phyloP scores from a whole-genome alignment of 37 sponge, comb jelly and placozoan species.

The Halichondria panicea region DNA sequence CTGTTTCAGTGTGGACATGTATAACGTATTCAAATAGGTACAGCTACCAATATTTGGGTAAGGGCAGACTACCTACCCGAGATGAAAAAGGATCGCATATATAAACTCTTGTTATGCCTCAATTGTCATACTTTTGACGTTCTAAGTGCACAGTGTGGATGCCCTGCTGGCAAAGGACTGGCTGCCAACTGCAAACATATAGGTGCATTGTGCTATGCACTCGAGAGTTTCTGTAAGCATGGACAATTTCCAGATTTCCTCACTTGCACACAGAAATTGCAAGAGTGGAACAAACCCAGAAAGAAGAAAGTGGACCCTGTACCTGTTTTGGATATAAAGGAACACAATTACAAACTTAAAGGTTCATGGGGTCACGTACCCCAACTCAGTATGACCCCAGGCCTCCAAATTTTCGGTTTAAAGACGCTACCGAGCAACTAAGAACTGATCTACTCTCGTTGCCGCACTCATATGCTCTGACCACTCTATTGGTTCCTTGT shows the following conservation, averaged over 20 bases:
- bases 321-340: slow-evolving; percentile 25
- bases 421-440: slow-evolving; percentile 24
- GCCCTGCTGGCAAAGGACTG: slow-evolving; percentile 52
- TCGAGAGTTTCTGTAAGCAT: slow-evolving; percentile 8
- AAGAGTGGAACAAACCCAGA: slow-evolving; percentile 47
- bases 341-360: not conserved
- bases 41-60: slow-evolving; percentile 2
- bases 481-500: slow-evolving; percentile 23
- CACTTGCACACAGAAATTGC: slow-evolving; percentile 31
- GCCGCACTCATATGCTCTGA: slow-evolving; percentile 32
- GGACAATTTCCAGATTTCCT: slow-evolving; percentile 19
- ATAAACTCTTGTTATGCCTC: slow-evolving; percentile 10
- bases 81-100: slow-evolving; percentile 43
- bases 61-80: slow-evolving; percentile 31
- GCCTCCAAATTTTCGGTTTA: slow-evolving; percentile 19
- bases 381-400: slow-evolving; percentile 26
- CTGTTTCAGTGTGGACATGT: slow-evolving; percentile 57
- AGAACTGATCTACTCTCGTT: slow-evolving; percentile 27
- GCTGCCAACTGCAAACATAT: slow-evolving; percentile 43
- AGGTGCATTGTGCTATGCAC: slow-evolving; percentile 46
- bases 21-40: slow-evolving; percentile 7
- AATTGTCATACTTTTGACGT: slow-evolving; percentile 15
- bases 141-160: slow-evolving; percentile 41
- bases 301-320: slow-evolving; percentile 18
- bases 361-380: not conserved